Evolutionary conservation across 2,113 vertebrate genomes (phyloP).

Genomic region (Xiphophorus hellerii): DNA sequence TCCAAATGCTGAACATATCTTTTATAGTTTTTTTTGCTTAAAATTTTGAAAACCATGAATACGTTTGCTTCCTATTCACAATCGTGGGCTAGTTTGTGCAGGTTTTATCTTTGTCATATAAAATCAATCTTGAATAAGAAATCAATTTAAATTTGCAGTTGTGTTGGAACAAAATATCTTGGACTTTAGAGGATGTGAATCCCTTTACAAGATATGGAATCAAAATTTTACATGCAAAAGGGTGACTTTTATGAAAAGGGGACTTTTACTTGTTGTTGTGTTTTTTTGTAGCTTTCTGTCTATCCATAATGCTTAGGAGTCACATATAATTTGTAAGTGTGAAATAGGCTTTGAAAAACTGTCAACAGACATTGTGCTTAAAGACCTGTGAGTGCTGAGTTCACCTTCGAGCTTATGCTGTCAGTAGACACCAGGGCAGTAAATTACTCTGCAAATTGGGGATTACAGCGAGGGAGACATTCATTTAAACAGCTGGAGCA

Average conservation of each 20-base stretch:
- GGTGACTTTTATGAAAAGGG: not conserved
- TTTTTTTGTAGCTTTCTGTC: not conserved
- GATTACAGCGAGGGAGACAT: conserved; percentile 17
- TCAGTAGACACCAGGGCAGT: conserved; percentile 17
- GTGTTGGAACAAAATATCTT: not conserved
- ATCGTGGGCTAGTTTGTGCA: not conserved
- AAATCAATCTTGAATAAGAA: not conserved
- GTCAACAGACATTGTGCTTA: conserved; percentile 31
- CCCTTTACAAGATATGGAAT: not conserved
- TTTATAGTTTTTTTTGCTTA: not conserved
- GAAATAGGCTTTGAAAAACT: conserved; percentile 47
- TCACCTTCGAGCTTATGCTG: conserved; percentile 28
- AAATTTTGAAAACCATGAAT: not conserved
- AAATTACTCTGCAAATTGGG: conserved; percentile 22
- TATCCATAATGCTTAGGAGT: not conserved
- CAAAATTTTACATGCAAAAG: not conserved
- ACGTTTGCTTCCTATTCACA: not conserved
- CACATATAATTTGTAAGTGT: conserved; percentile 33
- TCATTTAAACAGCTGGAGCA: conserved; percentile 26
- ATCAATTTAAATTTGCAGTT: not conserved
- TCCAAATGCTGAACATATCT: too few species aligned
- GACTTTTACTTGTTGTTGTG: too few species aligned
- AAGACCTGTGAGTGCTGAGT: conserved; percentile 30
- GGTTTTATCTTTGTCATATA: not conserved
- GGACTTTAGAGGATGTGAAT: not conserved